Evolutionary conservation across 2,888 invertebrate genomes (phyloP).

Genomic region (Tryphoninae sp.): DNA sequence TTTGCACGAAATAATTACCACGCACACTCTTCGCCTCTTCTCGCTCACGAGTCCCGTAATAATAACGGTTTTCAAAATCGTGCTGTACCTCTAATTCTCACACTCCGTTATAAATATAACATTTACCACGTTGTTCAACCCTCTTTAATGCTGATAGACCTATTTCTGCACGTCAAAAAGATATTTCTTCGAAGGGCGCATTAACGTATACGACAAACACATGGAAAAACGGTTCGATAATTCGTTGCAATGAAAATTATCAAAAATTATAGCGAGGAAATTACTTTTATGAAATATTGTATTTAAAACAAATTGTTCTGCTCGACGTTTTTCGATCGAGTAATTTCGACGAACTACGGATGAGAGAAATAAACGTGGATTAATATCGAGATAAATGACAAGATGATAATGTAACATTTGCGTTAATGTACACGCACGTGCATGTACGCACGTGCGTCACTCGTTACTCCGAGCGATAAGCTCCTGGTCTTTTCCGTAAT

Average conservation of each 20-base stretch:
- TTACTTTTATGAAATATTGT: no score
- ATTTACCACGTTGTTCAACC: neutral
- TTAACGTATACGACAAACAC: neutral
- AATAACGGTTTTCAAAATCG: neutral
- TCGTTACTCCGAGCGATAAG: slow-evolving; percentile 25
- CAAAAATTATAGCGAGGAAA: no score
- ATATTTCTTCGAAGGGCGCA: neutral
- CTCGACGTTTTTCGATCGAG: no score
- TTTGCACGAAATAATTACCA: slow-evolving; percentile 45
- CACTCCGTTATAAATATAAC: neutral
- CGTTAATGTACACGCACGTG: neutral
- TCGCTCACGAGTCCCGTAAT: slow-evolving; percentile 12
- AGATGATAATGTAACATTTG: neutral
- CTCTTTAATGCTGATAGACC: neutral
- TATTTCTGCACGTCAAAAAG: neutral
- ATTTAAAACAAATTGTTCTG: no score
- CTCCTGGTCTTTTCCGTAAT: slow-evolving; percentile 22
- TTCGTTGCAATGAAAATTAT: no score
- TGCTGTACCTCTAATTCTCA: neutral
- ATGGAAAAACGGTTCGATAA: neutral
- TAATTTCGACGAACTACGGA: no score
- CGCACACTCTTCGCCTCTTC: slow-evolving; percentile 21
- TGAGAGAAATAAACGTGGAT: no score
- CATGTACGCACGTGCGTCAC: neutral
- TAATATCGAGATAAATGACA: neutral